Base-by-base conservation (phyloP, 2,113 vertebrate species). In the Orycteropus afer region DNA sequence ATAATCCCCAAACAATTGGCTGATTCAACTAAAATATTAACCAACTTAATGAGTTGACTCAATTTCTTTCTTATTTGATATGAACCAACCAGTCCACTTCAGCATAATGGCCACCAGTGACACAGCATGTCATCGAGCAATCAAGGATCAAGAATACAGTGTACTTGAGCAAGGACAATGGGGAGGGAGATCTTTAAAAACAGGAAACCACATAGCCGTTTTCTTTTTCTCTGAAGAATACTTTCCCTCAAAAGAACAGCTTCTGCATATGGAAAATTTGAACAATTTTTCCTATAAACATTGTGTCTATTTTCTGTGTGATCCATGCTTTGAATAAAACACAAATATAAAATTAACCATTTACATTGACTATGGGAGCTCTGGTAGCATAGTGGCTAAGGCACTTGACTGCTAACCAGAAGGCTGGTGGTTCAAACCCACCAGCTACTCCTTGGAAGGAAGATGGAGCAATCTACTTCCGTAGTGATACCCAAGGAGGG, bases 141-240 rank as follows among this genome's bases (percentile, higher is more conserved):
- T 42, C 22, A 61, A 13, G 4, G 23, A 4, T 42, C 22, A 61
- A 13, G 4, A 1, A 18, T 14, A 8, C 4, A 9, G 69, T 18
- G 5, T 7, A 0, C 20, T 1, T 18, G 13, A 29, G 7, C 29
- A 55, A 22, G 17, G 14, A 3, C 12, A 37, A 17, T 18, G 47
- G 47, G 47, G 27, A 11, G 47, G 47, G 27, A 11, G 45, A 25
- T 37, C 42, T 42, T 29, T 55, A 14, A 8, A 73, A 42, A 27
- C 17, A 83, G 40, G 25, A 32, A 34, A 17, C 27, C 27, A 9
- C 14, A 29, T 8, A 20, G 23, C 15, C 78, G 22, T 32, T n/a
- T 55, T 23, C 45, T 65, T 63, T n/a, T 80, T 42, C 73, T 47
- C 65, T 15, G 29, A 81, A 85, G 27, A 57, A n/a, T 20, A 11